Evolutionary conservation across 2,888 invertebrate species (phyloP).

Genomic region (Gisinianus flammeolus): DNA sequence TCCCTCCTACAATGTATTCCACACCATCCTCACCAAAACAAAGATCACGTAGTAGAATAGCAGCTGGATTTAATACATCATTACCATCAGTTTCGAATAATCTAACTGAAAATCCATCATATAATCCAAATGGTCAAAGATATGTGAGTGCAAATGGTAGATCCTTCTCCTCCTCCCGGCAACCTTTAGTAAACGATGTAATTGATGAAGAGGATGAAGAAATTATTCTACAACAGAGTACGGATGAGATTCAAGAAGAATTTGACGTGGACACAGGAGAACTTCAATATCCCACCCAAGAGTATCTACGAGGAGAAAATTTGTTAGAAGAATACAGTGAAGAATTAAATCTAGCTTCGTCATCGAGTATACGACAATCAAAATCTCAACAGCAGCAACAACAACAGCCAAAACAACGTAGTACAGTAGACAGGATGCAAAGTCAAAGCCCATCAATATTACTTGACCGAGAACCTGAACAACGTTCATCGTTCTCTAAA

Average conservation of each 20-base stretch:
- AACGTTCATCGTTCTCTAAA: not conserved
- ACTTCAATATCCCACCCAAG: slow-evolving; percentile 16
- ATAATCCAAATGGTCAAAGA: not conserved
- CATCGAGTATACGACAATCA: not conserved
- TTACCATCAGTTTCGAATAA: not conserved
- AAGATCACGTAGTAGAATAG: slow-evolving; percentile 15
- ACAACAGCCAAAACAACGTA: not conserved
- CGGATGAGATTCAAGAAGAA: slow-evolving; percentile 21
- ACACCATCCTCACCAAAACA: not conserved
- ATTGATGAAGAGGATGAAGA: not conserved
- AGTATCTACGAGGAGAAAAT: not conserved
- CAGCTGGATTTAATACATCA: slow-evolving; percentile 22
- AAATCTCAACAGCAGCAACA: not conserved
- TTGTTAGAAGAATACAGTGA: slow-evolving; percentile 23
- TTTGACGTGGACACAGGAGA: slow-evolving; percentile 16
- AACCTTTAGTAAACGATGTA: not conserved
- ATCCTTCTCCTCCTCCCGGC: not conserved
- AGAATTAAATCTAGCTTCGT: not conserved
- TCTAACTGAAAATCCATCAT: not conserved
- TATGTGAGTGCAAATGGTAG: not conserved
- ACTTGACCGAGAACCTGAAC: not conserved
- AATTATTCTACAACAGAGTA: not conserved
- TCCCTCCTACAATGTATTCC: not conserved
- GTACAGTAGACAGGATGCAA: not conserved
- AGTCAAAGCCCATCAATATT: not conserved